Conservation (phyloP, 1,140 invertebrate species). For the Macrobrachium rosenbergii region DNA sequence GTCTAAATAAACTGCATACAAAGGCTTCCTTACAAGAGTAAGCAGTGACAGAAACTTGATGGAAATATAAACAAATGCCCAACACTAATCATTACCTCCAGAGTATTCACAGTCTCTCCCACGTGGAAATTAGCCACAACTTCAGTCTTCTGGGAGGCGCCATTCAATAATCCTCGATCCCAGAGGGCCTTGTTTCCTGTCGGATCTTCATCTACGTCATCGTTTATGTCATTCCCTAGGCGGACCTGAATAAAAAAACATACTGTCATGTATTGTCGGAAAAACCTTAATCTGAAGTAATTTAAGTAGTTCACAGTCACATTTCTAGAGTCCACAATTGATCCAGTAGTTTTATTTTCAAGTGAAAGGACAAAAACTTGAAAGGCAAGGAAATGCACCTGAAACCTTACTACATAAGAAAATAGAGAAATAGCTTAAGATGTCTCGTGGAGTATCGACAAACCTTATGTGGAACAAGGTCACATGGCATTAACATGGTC, state of each 20-base stretch:
- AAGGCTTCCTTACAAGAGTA: conserved; percentile 6
- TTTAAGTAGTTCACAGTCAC: neutral
- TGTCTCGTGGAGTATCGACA: neutral
- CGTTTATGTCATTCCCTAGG: conserved; percentile 89
- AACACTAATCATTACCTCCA: conserved; percentile 51
- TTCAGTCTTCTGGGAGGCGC: conserved; percentile 97
- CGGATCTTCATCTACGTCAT: conserved; percentile 99
- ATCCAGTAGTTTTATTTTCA: no score
- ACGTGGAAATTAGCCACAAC: conserved; percentile 74
- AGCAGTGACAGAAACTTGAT: neutral
- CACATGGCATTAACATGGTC: no score
- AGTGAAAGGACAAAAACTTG: no score
- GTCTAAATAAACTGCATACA: neutral
- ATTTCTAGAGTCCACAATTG: no score
- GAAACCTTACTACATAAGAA: neutral
- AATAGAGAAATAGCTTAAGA: neutral
- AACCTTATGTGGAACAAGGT: neutral
- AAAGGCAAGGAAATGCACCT: neutral
- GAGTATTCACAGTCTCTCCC: conserved; percentile 65
- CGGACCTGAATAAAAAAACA: conserved; percentile 75
- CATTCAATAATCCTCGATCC: conserved; percentile 96
- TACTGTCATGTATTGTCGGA: conserved; percentile 20
- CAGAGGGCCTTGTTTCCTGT: conserved; percentile 98
- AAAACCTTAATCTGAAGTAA: neutral
- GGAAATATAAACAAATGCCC: neutral